A percentile compares a stretch with the other conserved stretches of the same genome.
Evolutionary conservation across 2,113 vertebrate species (phyloP).

Genomic region (Calonectris borealis): DNA sequence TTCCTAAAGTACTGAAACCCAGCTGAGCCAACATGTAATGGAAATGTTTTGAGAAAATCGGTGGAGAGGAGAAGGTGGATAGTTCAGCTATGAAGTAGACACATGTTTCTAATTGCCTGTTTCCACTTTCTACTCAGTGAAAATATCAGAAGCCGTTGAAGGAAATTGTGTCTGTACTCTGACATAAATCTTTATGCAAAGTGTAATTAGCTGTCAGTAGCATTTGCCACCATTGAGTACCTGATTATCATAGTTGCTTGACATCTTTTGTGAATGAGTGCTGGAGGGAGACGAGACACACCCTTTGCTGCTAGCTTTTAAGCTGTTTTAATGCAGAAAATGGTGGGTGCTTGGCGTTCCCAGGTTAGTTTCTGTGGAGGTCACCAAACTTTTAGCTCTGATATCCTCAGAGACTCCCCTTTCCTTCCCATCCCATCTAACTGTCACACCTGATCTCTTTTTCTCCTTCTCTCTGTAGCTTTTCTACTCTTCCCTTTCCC

Average conservation of each 20-base stretch:
- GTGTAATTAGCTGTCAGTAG: conserved; percentile 36
- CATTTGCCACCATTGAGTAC: not conserved
- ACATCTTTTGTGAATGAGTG: not conserved
- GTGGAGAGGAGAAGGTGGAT: not conserved
- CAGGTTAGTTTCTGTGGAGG: not conserved
- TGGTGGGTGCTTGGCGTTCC: not conserved
- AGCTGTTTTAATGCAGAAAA: not conserved
- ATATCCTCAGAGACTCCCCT: not conserved
- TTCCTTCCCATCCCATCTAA: not conserved
- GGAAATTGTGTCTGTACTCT: not conserved
- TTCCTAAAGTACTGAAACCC: not conserved
- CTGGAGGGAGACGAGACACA: not conserved
- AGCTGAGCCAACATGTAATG: not conserved
- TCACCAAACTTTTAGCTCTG: not conserved
- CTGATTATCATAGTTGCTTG: not conserved
- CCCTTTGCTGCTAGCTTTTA: not conserved
- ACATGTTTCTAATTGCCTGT: not conserved
- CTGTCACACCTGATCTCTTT: not conserved
- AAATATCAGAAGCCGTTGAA: conserved; percentile 12
- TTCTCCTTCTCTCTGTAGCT: not conserved
- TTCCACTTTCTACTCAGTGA: not conserved
- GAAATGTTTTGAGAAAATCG: not conserved
- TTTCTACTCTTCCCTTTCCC: not conserved
- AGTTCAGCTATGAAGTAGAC: not conserved
- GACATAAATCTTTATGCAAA: conserved; percentile 9